Evolutionary conservation across 2,888 invertebrate genomes (phyloP), one percentile per base, ranked within the genome.

Genomic region (Cremastobaeus sp.): DNA sequence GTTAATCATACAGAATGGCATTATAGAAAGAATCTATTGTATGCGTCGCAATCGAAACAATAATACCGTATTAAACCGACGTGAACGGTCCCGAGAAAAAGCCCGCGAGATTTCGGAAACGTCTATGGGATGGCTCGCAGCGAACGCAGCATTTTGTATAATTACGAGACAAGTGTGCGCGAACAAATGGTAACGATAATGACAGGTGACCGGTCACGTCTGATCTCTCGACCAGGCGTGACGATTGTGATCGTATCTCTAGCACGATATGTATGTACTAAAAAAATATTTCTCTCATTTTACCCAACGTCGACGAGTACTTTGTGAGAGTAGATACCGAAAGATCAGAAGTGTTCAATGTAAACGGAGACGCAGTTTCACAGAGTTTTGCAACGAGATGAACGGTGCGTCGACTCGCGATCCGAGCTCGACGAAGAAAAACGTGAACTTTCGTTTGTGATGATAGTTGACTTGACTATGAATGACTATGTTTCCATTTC

Each of bases 231-330:
- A n/a, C n/a, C n/a, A n/a, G n/a, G n/a, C n/a, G n/a, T n/a, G n/a
- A 25, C 60, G 74, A 50, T 28, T 48, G 12, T 47, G 39, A 76
- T 81, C 78, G 82, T 83, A 83, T 78, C 74, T 79, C 80, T 83
- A 83, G 79, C 50, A 81, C 81, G 83, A 83, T 83, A 83, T 83
- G 83, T 83, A 83, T 82, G 76, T 80, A 83, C 82, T 81, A 82
- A 82, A 83, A 82, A 77, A 79, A 82, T 83, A 83, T 72, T 79
- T 80, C 78, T 77, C 76, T 78, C 66, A 77, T 81, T 66, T 39
- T 59, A 65, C 25, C 18, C 41, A 54, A 65, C 32, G 14, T 47
- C 30, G 18, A 54, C 30, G 47, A 59, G 32, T 59, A 39, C 25
- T 47, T 30, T 11, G 35, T 65, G 50, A 65, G 54, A 72, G 45